phyloP scores from a whole-genome alignment of 2,888 invertebrate species.

The Chaetoderma sp. region DNA sequence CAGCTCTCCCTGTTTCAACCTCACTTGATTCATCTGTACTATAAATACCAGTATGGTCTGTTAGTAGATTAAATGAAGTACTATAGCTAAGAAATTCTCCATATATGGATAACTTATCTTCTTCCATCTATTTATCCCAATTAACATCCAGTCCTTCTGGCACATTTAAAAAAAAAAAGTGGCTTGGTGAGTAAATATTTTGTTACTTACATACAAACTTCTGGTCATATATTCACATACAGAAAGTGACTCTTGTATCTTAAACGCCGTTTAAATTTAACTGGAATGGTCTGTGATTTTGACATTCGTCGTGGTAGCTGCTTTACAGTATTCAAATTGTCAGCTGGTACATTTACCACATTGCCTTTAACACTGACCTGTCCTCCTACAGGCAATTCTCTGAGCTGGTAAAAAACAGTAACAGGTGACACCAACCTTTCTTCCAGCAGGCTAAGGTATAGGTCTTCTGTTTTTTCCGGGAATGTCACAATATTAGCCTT shows the following conservation, averaged over 20 bases:
- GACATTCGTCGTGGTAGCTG: slow-evolving; percentile 22
- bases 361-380: too few species aligned
- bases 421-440: slow-evolving; percentile 29
- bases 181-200: slow-evolving; percentile 16
- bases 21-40: too few species aligned
- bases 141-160: slow-evolving; percentile 16
- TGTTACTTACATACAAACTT: slow-evolving; percentile 13
- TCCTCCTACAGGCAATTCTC: slow-evolving; percentile 24
- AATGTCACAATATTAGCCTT: slow-evolving; percentile 14
- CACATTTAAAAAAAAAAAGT: slow-evolving; percentile 13
- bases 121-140: too few species aligned
- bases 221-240: slow-evolving; percentile 26
- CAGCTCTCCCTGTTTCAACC: too few species aligned
- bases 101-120: too few species aligned
- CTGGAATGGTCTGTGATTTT: too few species aligned
- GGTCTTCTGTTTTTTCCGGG: slow-evolving; percentile 15
- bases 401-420: slow-evolving; percentile 24
- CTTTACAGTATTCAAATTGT: too few species aligned
- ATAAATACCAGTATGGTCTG: too few species aligned
- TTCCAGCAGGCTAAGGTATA: slow-evolving; percentile 15
- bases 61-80: too few species aligned
- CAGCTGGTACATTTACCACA: too few species aligned
- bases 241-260: too few species aligned
- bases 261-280: slow-evolving; percentile 23
- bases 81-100: too few species aligned